Base-by-base conservation (phyloP, 1,140 invertebrate species). In the Anagrus nilaparvatae region DNA sequence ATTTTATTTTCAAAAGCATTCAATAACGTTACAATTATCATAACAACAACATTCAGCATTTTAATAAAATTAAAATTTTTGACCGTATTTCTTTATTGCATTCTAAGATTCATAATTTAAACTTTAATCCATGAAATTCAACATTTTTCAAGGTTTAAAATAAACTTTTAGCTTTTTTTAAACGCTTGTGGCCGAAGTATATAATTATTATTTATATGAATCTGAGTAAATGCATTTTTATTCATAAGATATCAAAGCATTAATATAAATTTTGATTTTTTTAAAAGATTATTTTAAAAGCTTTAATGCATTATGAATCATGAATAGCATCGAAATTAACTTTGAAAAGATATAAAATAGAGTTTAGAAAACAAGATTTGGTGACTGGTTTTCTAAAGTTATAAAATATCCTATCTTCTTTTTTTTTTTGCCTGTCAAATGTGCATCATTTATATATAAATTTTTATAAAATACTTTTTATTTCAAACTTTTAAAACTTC, bases 331-430 rank as follows among this genome's bases (percentile, higher is more conserved):
- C 12, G 29, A 54, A 57, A 55, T 63, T 55, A 51, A 48, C 50
- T 62, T 61, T 50, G 52, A 58, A 55, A 60, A 52, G 56, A 53
- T 50, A 55, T 50, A 53, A 55, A 50, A 52, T 44, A 47, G 40
- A 58, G 49, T 57, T 62, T 60, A 49, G 49, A 60, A 62, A 63
- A 61, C 53, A 58, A 56, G 53, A 61, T 60, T 59, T 57, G 51
- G 43, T 43, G 34, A 43, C 30, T 41, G 44, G 47, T 49, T 35
- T 16, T 21, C 24, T 27, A 19, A 12, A 38, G 14, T 12, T 21
- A 16, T 19, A 29, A 29, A 33, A 10, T 25, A 12, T 9, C 14
- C 14, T 17, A 16, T n/a, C 29, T 38, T 23, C 27, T 14, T 37
- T 40, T 29, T 46, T 30, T 42, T 51, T 39, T 37, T 31, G 27